These are phyloP conservation scores for Fregetta grallaria DNA, from an alignment of 2,113 vertebrate genomes.

Conservation along the genomic window DNA sequence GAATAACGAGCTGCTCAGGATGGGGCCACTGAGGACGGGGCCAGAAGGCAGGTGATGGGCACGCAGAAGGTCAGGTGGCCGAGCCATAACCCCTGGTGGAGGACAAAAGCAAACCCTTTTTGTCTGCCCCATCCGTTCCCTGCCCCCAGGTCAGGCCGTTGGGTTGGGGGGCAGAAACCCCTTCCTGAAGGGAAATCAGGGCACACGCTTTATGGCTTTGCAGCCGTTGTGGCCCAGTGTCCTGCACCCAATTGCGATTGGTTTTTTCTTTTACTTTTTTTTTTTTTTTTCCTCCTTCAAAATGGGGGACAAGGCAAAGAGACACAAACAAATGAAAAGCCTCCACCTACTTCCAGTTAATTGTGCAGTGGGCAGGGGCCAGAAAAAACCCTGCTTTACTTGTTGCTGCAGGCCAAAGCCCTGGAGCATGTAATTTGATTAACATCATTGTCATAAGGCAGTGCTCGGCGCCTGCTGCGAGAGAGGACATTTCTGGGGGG, in stretches of 20 bases:
- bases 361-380: background rate
- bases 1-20: background rate
- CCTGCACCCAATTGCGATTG: background rate
- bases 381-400: background rate
- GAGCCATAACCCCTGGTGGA: background rate
- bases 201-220: background rate
- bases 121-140: background rate
- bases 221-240: background rate
- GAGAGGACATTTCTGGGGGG: background rate
- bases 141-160: background rate
- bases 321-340: background rate
- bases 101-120: background rate
- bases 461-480: background rate
- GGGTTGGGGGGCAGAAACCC: background rate
- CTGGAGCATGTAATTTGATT: background rate
- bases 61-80: background rate
- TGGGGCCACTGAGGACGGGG: background rate
- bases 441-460: background rate
- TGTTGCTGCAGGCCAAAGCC: background rate
- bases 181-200: background rate
- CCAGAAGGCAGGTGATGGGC: background rate
- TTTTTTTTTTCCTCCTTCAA: rapidly evolving
- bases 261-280: rapidly evolving
- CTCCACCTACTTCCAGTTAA: background rate
- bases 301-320: background rate